These are phyloP conservation scores for Sipha maydis DNA, from an alignment of 2,888 invertebrate species.

Conservation along the genomic window DNA sequence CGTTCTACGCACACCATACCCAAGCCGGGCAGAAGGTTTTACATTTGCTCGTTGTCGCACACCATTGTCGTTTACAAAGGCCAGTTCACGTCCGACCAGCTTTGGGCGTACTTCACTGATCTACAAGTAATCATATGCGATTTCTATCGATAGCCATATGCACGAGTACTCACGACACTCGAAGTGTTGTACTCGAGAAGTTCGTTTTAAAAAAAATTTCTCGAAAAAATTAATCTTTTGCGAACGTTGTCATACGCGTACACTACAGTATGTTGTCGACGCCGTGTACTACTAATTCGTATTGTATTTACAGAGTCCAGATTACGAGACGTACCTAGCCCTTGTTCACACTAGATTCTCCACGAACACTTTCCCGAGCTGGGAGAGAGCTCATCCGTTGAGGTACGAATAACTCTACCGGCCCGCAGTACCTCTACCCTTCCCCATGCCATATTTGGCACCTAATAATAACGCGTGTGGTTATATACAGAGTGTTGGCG, in stretches of 20 bases:
- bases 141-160: not conserved
- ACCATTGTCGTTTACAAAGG: conserved; percentile 97
- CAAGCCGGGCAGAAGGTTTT: conserved; percentile 88
- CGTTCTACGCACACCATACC: conserved; percentile 89
- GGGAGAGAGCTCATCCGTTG: conserved; percentile 98
- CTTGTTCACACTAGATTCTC: conserved; percentile 98
- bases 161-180: too few species aligned
- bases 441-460: not conserved
- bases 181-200: not conserved
- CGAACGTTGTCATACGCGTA: too few species aligned
- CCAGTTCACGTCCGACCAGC: conserved; percentile 92
- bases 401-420: conserved; percentile 70
- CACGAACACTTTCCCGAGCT: conserved; percentile 99
- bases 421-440: not conserved
- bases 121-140: conserved; percentile 68
- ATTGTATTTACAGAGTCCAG: conserved; percentile 74
- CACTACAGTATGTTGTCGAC: too few species aligned
- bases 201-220: too few species aligned
- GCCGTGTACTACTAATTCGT: too few species aligned
- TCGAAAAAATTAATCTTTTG: too few species aligned
- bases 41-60: conserved; percentile 93
- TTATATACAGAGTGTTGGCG: conserved; percentile 80
- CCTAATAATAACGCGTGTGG: not conserved
- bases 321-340: conserved; percentile 93
- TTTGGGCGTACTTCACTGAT: conserved; percentile 82